Base-by-base conservation (phyloP, 2,797 vertebrate genomes). In the Stomatorhinus walkeri region DNA sequence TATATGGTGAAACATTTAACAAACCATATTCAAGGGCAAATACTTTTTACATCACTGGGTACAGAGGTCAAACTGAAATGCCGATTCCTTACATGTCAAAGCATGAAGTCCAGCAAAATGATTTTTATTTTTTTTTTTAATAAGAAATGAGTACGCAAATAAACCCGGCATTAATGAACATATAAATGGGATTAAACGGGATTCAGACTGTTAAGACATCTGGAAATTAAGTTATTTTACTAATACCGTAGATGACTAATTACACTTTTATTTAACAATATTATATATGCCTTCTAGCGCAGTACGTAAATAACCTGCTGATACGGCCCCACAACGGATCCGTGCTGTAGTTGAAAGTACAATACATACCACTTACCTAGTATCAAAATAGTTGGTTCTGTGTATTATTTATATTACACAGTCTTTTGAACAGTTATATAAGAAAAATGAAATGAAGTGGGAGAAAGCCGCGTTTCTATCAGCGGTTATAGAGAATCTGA, bases 331-430 rank as follows among this genome's bases (percentile, higher is more conserved):
- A 79, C 72, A 43, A 40, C 12, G 72, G 72, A 84, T 49, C 22
- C 40, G 40, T 84, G n/a, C 40, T 6, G 22, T 24, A 84, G 2
- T 51, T 85, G 10, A 24, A 85, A 85, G 32, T 28, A 52, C 46
- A 85, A 49, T 2, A 52, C 10, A 85, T 48, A 85, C 48, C 46
- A 51, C 46, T 52, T 52, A 85, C 46, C 46, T 28, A 90, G 81
- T 19, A 81, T 83, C 89, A 68, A 81, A 83, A 91, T 89, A 59
- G 89, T 88, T 90, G 52, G 1, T 14, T 43, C 12, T 36, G 40
- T 19, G 79, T 43, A 59, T 8, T 14, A 9, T 72, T 32, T 43
- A 6, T 56, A 89, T 56, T n/a, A 79, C 12, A 72, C 5, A 43
- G 7, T 43, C 72, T 14, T 12, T 48, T 51, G 51, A 85, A 51